Conservation (phyloP, 2,797 vertebrate species). For the Neostethus bicornis region DNA sequence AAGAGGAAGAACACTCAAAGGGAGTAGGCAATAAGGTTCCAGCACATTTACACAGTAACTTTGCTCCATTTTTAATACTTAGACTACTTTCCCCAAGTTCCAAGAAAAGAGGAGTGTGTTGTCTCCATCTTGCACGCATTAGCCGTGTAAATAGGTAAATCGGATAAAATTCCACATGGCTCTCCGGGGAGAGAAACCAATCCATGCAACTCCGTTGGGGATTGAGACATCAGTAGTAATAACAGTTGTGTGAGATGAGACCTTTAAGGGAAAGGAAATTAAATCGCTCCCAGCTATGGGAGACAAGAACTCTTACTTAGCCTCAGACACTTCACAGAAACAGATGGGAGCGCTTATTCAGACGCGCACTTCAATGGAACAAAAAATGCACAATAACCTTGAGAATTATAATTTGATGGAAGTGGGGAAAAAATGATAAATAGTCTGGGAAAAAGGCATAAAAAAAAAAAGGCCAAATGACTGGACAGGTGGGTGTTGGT, state of each 20-base stretch:
- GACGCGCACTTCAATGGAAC: constrained; percentile 47
- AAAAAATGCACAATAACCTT: constrained; percentile 55
- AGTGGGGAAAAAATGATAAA: constrained; percentile 47
- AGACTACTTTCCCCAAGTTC: constrained; percentile 18
- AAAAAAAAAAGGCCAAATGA: constrained; percentile 70
- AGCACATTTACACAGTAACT: constrained; percentile 7
- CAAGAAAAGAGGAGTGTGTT: background rate
- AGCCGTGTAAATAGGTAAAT: constrained; percentile 60
- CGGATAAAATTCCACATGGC: constrained; percentile 51
- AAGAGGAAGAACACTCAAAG: constrained; percentile 34
- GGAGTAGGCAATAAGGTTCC: constrained; percentile 21
- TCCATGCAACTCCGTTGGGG: constrained; percentile 36
- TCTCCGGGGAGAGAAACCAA: constrained; percentile 47
- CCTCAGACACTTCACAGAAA: constrained; percentile 43
- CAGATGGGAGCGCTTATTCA: constrained; percentile 49
- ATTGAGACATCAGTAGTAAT: constrained; percentile 61
- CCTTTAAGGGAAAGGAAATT: constrained; percentile 71
- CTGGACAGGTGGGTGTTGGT: constrained; percentile 42
- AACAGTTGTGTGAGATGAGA: constrained; percentile 62
- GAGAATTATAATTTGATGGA: constrained; percentile 51
- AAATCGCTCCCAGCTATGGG: constrained; percentile 64
- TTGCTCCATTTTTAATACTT: constrained; percentile 27
- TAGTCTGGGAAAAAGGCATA: constrained; percentile 50
- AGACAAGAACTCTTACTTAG: constrained; percentile 51
- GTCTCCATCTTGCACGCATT: constrained; percentile 59